Evolutionary conservation across 2,113 vertebrate species (phyloP).

Genomic region (Vidua macroura): DNA sequence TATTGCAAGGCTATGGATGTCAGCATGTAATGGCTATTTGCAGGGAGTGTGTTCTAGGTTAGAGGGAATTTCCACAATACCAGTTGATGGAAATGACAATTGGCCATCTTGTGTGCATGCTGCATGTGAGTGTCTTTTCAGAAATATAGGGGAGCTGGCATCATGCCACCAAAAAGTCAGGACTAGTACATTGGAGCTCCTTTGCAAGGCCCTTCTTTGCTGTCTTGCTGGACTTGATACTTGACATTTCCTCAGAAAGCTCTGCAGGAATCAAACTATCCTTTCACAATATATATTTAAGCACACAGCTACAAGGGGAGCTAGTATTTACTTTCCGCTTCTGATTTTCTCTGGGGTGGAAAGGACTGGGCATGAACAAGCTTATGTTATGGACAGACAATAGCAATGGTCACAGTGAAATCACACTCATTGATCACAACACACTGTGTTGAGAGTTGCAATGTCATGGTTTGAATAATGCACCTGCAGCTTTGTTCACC

Average conservation of each 20-base stretch:
- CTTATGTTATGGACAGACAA: background rate
- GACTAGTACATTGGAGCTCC: background rate
- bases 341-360: background rate
- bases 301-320: background rate
- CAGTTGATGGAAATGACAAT: background rate
- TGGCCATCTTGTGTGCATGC: fast-evolving
- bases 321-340: background rate
- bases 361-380: background rate
- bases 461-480: background rate
- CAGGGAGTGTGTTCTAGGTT: fast-evolving
- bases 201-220: background rate
- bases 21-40: background rate
- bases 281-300: background rate
- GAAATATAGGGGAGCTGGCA: background rate
- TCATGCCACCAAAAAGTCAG: background rate
- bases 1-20: background rate
- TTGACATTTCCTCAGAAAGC: background rate
- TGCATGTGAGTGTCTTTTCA: background rate
- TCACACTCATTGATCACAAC: too few relatives aligned
- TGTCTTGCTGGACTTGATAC: fast-evolving
- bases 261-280: background rate
- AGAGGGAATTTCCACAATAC: background rate
- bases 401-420: background rate
- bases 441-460: background rate
- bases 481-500: background rate